A percentile compares a stretch with the other conserved stretches of the same genome.
These are phyloP conservation scores for Lagenorhynchus albirostris DNA, from an alignment of 2,113 vertebrate genomes.

Conservation along the genomic window DNA sequence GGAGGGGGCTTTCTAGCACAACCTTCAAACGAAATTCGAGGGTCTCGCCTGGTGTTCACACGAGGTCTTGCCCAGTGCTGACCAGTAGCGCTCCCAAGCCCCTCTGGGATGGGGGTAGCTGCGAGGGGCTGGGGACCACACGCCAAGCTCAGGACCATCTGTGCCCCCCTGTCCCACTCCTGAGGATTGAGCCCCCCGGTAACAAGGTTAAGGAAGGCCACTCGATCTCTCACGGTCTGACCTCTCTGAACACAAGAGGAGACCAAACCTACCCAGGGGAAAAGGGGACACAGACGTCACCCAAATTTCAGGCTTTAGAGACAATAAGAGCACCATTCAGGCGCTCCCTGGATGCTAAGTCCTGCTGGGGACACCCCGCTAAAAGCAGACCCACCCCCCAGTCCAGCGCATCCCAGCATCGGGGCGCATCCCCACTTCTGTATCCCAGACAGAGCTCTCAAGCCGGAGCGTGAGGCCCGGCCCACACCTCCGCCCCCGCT, in stretches of 20 bases:
- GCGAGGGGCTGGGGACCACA: background rate
- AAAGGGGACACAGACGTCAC: background rate
- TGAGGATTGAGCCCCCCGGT: background rate
- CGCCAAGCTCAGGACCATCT: background rate
- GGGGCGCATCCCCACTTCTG: background rate
- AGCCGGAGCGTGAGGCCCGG: accelerated
- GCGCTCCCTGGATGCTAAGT: background rate
- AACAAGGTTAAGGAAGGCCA: background rate
- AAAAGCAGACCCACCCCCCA: no score
- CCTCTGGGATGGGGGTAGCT: background rate
- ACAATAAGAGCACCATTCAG: background rate
- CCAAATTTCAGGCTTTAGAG: background rate
- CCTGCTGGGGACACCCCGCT: accelerated
- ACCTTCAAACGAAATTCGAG: background rate
- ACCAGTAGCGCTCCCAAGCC: background rate
- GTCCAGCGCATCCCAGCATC: background rate
- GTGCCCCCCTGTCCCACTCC: background rate
- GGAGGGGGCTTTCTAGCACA: background rate
- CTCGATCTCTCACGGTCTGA: background rate
- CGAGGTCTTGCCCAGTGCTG: background rate
- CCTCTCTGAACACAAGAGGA: background rate
- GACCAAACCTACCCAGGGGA: background rate
- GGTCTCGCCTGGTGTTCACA: background rate
- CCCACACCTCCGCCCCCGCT: accelerated
- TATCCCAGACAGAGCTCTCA: background rate